Conservation (phyloP, 1,140 invertebrate species). For the Rhopalosiphum maidis region DNA sequence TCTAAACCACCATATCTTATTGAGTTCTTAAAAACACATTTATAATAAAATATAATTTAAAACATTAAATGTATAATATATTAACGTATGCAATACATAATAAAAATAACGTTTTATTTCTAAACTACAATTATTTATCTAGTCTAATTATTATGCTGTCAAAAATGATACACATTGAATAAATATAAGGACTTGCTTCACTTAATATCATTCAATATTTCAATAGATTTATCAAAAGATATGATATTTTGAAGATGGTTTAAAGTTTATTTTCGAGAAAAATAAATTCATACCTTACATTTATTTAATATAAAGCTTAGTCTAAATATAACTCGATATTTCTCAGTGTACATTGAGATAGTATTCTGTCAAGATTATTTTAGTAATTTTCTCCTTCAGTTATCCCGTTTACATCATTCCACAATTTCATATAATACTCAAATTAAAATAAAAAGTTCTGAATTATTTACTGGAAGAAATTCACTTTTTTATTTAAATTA, state of each 20-base stretch:
- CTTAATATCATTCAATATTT: neutral
- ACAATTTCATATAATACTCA: conserved; percentile 6
- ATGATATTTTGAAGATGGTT: neutral
- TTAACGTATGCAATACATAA: neutral
- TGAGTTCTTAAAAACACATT: neutral
- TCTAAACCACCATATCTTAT: neutral
- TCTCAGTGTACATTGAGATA: neutral
- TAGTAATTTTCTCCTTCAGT: conserved; percentile 19
- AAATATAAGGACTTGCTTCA: neutral
- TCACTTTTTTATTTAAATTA: neutral
- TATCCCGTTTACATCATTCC: neutral
- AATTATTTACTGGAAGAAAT: conserved; percentile 9
- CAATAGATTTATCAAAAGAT: neutral
- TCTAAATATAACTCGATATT: neutral
- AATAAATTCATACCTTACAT: neutral
- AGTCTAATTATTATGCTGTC: neutral
- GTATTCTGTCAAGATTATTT: conserved; percentile 11
- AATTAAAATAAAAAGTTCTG: conserved; percentile 34
- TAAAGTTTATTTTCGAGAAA: neutral
- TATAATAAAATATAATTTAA: neutral
- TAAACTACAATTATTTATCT: neutral
- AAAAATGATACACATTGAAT: neutral
- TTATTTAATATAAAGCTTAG: neutral
- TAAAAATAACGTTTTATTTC: neutral
- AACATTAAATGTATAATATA: neutral